Percentiles rank a stretch among this genome's conserved stretches.
Conservation (phyloP, 2,888 invertebrate genomes). For the Liodrosophila aerea region DNA sequence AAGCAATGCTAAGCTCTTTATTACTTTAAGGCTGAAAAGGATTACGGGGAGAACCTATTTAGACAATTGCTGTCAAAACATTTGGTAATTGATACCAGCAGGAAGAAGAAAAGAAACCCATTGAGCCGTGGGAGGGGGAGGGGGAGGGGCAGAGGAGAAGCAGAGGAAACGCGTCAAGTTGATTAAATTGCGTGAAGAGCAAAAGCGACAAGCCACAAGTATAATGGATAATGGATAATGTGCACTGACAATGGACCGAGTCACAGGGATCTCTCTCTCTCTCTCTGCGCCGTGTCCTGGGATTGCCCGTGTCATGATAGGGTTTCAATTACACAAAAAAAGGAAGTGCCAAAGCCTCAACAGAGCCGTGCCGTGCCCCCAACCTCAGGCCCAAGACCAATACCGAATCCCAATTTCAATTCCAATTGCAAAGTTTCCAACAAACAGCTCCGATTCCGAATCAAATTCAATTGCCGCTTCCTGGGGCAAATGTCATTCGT, state of each 20-base stretch:
- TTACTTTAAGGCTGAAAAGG: too few relatives aligned
- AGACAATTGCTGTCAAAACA: constrained; percentile 76
- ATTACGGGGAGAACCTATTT: constrained; percentile 55
- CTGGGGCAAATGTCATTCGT: constrained; percentile 73
- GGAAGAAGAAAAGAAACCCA: too few relatives aligned
- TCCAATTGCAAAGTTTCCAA: constrained; percentile 18
- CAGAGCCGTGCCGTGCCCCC: too few relatives aligned
- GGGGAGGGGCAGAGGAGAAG: constrained; percentile 2
- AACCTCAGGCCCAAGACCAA: too few relatives aligned
- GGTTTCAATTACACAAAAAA: constrained; percentile 79
- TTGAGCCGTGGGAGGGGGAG: neutral
- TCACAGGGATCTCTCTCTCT: constrained; percentile 56
- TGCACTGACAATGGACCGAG: constrained; percentile 43
- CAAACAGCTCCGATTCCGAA: constrained; percentile 1
- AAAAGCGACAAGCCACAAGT: constrained; percentile 33
- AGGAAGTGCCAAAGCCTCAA: constrained; percentile 45
- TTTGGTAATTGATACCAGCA: constrained; percentile 67
- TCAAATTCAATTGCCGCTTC: constrained; percentile 62
- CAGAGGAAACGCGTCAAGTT: constrained; percentile 67
- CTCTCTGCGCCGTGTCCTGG: constrained; percentile 17
- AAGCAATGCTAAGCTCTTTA: too few relatives aligned
- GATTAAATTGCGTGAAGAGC: constrained; percentile 71
- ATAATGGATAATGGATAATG: neutral
- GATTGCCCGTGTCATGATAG: constrained; percentile 79
- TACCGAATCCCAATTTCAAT: constrained; percentile 19